phyloP scores from a whole-genome alignment of 2,888 invertebrate genomes.

The Nomada hirtipes region DNA sequence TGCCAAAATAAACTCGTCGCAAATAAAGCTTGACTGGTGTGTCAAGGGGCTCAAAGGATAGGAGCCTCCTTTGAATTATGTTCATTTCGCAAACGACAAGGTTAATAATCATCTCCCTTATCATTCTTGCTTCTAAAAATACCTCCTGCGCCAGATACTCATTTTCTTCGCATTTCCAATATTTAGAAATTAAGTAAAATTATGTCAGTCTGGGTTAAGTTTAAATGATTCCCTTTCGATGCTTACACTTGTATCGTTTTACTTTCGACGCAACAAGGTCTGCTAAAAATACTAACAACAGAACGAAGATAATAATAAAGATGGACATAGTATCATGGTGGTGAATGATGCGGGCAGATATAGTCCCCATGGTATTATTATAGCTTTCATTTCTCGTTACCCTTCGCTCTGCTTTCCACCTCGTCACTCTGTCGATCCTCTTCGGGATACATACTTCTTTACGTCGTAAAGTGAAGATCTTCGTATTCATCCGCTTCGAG shows the following conservation, averaged over 20 bases:
- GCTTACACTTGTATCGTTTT: too few relatives aligned
- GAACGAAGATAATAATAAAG: too few relatives aligned
- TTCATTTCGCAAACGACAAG: constrained; percentile 21
- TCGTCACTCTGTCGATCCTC: constrained; percentile 4
- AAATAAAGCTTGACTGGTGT: constrained; percentile 29
- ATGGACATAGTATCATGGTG: background rate
- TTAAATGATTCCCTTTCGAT: too few relatives aligned
- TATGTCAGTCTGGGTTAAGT: too few relatives aligned
- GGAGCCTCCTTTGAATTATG: constrained; percentile 22
- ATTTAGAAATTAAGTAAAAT: too few relatives aligned
- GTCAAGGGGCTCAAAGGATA: background rate
- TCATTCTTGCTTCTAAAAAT: too few relatives aligned
- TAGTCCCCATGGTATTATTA: constrained; percentile 21
- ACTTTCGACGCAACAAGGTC: too few relatives aligned
- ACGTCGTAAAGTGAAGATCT: constrained; percentile 37
- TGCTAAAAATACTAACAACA: too few relatives aligned
- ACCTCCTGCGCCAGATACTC: too few relatives aligned
- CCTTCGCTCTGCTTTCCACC: background rate
- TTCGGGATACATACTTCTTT: constrained; percentile 8
- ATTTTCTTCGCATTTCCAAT: too few relatives aligned
- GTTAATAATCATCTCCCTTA: background rate
- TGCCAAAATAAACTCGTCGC: constrained; percentile 45
- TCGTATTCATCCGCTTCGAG: constrained; percentile 33
- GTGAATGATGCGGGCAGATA: constrained; percentile 23
- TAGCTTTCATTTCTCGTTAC: background rate